Evolutionary conservation across 1,140 invertebrate genomes (phyloP), one percentile per base, ranked within the genome.

Genomic region (Chrysomallon squamiferum): DNA sequence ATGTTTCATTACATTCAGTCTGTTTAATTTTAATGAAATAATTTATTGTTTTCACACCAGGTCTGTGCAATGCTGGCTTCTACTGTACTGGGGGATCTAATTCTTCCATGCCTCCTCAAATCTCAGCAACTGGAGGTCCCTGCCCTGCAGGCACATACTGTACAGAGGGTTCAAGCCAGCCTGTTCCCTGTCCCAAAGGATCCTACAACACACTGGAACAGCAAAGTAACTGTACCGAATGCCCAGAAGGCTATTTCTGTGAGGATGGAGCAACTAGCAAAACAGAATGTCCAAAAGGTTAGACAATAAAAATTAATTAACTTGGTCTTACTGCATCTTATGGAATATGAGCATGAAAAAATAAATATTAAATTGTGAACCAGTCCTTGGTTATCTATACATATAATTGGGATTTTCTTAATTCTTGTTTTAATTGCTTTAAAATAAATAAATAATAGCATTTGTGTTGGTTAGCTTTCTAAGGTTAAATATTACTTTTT

Each of bases 131-230:
- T 9, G 80, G 80, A 18, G 81, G 81, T 29, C 80, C 81, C 3
- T 83, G 81, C 62, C 81, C 80, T 22, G 56, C 66, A 2, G 81
- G 81, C 1, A 76, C 75, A 7, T 83, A 72, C 65, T 83, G 81
- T 62, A 54, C 59, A 18, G 66, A 57, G 29, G 81, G 80, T n/a
- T 75, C 80, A 1, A 76, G 75, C 66, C 29, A 59, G 13, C 68
- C 77, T 18, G 54, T 65, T 3, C 58, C 66, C 22, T 82, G 81
- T 66, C 56, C 69, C 13, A 69, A 77, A 22, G 81, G 81, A 18
- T 75, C 71, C 18, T 83, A 74, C 67, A 76, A 69, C 45, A 58
- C 65, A 3, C 33, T 66, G 25, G 68, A 71, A 29, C 73, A 74
- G 63, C 68, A 73, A 29, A 66, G 76, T 2, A 77, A 74, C 58